Percentiles rank a stretch among this genome's conserved stretches.
These are phyloP conservation scores for cattle (Bos taurus) DNA, from an alignment of 2,113 vertebrate species.

Conservation along the genomic window DNA sequence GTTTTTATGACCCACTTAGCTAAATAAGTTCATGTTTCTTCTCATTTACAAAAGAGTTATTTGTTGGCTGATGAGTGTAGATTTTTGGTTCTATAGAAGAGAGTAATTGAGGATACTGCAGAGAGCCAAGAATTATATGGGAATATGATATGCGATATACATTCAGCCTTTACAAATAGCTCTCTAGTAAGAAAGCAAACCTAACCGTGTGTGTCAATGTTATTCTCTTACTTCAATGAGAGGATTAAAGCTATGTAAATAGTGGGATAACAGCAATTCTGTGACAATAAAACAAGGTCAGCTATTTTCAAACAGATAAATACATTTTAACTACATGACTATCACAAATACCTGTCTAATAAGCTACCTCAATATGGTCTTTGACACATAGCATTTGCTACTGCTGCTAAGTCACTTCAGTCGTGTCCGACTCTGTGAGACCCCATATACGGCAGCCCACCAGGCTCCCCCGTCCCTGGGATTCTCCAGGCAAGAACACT, in stretches of 20 bases:
- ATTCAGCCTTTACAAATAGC: slow-evolving; percentile 22
- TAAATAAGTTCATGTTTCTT: slow-evolving; percentile 50
- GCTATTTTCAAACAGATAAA: slow-evolving; percentile 13
- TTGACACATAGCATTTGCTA: background rate
- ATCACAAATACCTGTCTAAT: background rate
- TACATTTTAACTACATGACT: background rate
- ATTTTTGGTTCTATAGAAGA: slow-evolving; percentile 34
- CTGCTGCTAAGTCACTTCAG: too few species aligned
- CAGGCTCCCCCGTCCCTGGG: too few species aligned
- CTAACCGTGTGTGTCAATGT: background rate
- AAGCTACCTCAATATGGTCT: background rate
- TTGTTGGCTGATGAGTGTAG: slow-evolving; percentile 29
- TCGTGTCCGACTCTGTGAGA: too few species aligned
- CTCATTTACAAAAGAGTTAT: slow-evolving; percentile 45
- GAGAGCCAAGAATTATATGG: slow-evolving; percentile 42
- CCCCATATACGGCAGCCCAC: too few species aligned
- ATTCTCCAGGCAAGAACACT: too few species aligned
- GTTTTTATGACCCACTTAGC: slow-evolving; percentile 57
- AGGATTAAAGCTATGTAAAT: background rate
- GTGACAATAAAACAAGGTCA: slow-evolving; percentile 28
- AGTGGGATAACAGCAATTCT: background rate
- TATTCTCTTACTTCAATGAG: slow-evolving; percentile 18
- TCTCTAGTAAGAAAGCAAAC: background rate
- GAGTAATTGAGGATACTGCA: slow-evolving; percentile 12
- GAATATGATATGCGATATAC: background rate